phyloP scores from a whole-genome alignment of 1,140 invertebrate genomes.

The Platyscapa corneri region DNA sequence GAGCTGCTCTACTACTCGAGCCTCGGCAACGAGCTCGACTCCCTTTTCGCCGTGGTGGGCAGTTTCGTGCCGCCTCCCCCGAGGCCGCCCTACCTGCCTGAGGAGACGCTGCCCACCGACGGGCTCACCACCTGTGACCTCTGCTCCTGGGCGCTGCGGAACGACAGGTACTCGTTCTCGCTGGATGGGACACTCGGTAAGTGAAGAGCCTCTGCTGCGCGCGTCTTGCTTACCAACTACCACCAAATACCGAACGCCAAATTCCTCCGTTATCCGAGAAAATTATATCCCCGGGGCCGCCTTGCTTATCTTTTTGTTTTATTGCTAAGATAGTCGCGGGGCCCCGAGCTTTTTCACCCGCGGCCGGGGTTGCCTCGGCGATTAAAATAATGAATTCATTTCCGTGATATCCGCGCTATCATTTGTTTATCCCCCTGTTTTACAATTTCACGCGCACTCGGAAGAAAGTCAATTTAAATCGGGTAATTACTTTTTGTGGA shows the following conservation, averaged over 20 bases:
- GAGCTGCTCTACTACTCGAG: constrained; percentile 77
- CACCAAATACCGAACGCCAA: no score
- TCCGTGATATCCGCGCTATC: not conserved
- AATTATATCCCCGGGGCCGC: no score
- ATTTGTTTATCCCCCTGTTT: not conserved
- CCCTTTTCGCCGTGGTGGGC: constrained; percentile 78
- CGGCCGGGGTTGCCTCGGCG: not conserved
- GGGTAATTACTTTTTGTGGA: not conserved
- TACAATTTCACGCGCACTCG: not conserved
- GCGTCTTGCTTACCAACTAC: no score
- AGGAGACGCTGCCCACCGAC: constrained; percentile 77
- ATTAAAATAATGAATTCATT: constrained; percentile 5
- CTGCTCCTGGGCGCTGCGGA: constrained; percentile 79
- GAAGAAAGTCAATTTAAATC: not conserved
- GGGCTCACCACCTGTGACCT: constrained; percentile 83
- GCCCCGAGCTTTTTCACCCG: not conserved
- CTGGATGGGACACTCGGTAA: constrained; percentile 72
- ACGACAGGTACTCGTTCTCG: constrained; percentile 72
- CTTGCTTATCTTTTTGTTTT: constrained; percentile 23
- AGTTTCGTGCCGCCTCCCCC: constrained; percentile 82
- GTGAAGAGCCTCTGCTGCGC: no score
- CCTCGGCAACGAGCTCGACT: constrained; percentile 77
- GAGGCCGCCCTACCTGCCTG: constrained; percentile 78
- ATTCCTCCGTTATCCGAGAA: no score
- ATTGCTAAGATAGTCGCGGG: not conserved